These are phyloP conservation scores for Gadus macrocephalus DNA, from an alignment of 2,113 vertebrate genomes.

Conservation along the genomic window DNA sequence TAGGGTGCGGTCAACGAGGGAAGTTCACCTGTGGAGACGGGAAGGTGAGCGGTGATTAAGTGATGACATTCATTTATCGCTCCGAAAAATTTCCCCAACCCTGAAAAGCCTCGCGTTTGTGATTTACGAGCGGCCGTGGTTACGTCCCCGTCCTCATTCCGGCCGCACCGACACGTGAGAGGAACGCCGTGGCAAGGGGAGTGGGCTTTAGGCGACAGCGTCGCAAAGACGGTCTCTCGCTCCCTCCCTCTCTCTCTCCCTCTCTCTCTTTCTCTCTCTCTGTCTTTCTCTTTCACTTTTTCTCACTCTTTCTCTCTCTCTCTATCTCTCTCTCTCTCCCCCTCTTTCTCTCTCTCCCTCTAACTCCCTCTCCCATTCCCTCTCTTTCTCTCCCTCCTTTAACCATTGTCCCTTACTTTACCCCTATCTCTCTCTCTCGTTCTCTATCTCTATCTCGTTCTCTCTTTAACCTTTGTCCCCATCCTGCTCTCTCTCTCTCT, in stretches of 20 bases:
- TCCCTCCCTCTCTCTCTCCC: constrained; percentile 14
- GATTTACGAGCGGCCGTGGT: constrained; percentile 42
- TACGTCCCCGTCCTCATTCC: constrained; percentile 41
- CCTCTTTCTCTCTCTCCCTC: constrained; percentile 1
- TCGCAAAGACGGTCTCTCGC: constrained; percentile 23
- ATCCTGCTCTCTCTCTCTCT: no score
- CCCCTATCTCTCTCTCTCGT: no score
- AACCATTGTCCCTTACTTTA: no score
- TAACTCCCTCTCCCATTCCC: constrained; percentile 15
- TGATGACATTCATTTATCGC: constrained; percentile 39
- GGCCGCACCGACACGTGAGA: constrained; percentile 36
- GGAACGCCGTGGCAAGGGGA: constrained; percentile 14
- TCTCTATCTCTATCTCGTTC: no score
- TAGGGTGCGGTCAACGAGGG: constrained; percentile 52
- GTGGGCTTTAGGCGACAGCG: constrained; percentile 35
- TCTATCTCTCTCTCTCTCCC: no score
- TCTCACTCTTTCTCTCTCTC: no score
- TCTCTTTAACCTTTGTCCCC: no score
- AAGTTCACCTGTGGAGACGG: constrained; percentile 72
- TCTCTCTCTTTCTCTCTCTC: constrained; percentile 30
- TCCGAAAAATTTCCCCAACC: constrained; percentile 16
- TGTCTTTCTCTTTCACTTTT: no score
- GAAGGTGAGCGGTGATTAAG: constrained; percentile 52
- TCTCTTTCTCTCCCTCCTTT: constrained; percentile 30
- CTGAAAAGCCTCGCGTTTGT: constrained; percentile 9